Conservation (phyloP, 2,888 invertebrate genomes). For the Oscheius sp. region DNA sequence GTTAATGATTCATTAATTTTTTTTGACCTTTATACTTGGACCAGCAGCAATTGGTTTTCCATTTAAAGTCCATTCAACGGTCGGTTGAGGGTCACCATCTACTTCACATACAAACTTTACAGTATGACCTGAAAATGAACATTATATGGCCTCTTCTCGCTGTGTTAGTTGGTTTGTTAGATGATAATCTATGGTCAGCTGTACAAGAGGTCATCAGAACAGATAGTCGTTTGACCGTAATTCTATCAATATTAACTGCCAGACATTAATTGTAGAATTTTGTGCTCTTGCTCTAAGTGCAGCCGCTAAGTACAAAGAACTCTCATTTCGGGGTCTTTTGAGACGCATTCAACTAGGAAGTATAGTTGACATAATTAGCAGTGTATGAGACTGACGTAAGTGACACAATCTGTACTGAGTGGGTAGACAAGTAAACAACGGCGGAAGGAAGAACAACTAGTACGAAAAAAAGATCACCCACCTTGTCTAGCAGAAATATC, state of each 20-base stretch:
- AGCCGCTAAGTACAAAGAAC: neutral
- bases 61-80: constrained; percentile 70
- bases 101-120: constrained; percentile 69
- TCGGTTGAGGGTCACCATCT: constrained; percentile 70
- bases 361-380: neutral
- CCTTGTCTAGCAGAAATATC: constrained; percentile 69
- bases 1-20: neutral
- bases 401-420: neutral
- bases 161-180: neutral
- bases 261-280: neutral
- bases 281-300: neutral
- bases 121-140: constrained; percentile 52
- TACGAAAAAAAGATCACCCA: constrained; percentile 28
- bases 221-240: constrained; percentile 5
- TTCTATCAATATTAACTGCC: neutral
- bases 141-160: neutral
- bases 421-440: neutral
- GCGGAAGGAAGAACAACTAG: neutral
- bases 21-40: constrained; percentile 55
- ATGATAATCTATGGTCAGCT: constrained; percentile 23
- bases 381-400: neutral
- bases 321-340: neutral
- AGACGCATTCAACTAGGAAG: too few species aligned
- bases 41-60: constrained; percentile 60
- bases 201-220: neutral